Evolutionary conservation across 35 echinoderm and acorn worm genomes (phyloP).

Genomic region (Holothuria glaberrima): DNA sequence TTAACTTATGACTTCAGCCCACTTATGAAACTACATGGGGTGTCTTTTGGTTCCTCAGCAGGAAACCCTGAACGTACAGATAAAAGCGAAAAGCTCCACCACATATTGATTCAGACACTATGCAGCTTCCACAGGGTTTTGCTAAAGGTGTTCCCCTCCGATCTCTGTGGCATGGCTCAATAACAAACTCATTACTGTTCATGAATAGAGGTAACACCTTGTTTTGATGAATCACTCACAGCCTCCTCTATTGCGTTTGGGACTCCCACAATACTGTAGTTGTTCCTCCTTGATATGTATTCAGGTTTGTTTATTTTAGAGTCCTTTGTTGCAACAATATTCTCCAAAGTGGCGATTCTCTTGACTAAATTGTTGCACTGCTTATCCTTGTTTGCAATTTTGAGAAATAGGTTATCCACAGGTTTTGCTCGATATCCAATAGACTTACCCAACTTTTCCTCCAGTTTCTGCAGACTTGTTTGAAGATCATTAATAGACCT

Average conservation of each 20-base stretch:
- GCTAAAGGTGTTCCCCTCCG: too few relatives aligned
- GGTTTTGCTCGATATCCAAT: not conserved
- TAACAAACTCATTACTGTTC: too few relatives aligned
- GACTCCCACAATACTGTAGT: constrained; percentile 28
- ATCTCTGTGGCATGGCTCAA: too few relatives aligned
- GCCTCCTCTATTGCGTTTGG: not conserved
- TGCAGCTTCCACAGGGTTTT: too few relatives aligned
- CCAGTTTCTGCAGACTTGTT: not conserved
- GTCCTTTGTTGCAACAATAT: not conserved
- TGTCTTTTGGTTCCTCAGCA: too few relatives aligned
- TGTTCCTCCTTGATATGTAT: not conserved
- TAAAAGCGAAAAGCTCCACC: too few relatives aligned
- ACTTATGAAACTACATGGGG: too few relatives aligned
- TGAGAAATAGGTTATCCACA: not conserved
- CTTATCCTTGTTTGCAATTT: not conserved
- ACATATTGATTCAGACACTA: too few relatives aligned
- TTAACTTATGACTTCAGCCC: too few relatives aligned
- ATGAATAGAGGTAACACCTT: not conserved
- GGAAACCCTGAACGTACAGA: too few relatives aligned
- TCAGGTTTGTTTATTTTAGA: not conserved
- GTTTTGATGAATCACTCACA: not conserved
- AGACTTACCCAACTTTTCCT: not conserved
- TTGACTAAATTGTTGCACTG: not conserved
- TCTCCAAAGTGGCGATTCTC: not conserved
- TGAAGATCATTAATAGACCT: not conserved